Evolutionary conservation across 2,797 vertebrate genomes (phyloP), one percentile per base, ranked within the genome.

Genomic region (Poeciliopsis presidionis): DNA sequence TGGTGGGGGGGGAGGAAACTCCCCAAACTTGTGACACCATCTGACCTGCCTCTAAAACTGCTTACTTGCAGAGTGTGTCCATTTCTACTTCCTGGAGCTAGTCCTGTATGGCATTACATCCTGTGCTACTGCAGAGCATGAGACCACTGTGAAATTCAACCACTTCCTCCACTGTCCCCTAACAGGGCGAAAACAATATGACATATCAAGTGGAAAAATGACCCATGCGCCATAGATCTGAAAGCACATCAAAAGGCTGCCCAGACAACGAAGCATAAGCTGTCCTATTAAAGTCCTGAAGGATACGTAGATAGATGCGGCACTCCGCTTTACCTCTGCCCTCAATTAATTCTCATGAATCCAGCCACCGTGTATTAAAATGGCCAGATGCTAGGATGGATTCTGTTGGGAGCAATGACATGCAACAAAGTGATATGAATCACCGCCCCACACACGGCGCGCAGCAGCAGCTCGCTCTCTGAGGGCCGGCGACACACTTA

Each of bases 351-450:
- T 93, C 87, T 43, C 83, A 90, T 90, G 86, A 92, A 91, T 91
- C 76, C 89, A 91, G 85, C 90, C 87, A 85, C 90, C 90, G 76
- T 89, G 89, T 89, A 91, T 94, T 91, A 88, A 92, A 91, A 86
- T 77, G 90, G 89, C 94, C 94, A 94, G 93, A 93, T 94, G 94
- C 88, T 93, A 81, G 94, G 93, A 94, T 91, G 84, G 88, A 94
- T 93, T 93, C 93, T 90, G 92, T 93, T 93, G 92, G 92, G 93
- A 93, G 90, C 89, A 89, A 87, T 93, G 92, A 87, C 93, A 92
- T 88, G 88, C 89, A 86, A 90, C 92, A 92, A 93, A 94, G 92
- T 94, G 91, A 94, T 94, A 94, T 93, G 90, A 94, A 94, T 94
- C 93, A 90, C 74, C 65, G 65, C 73, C 72, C 70, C 57, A 30